A percentile compares a stretch with the other conserved stretches of the same genome.
Conservation (phyloP, 2,113 vertebrate genomes). For the Cynocephalus volans region DNA sequence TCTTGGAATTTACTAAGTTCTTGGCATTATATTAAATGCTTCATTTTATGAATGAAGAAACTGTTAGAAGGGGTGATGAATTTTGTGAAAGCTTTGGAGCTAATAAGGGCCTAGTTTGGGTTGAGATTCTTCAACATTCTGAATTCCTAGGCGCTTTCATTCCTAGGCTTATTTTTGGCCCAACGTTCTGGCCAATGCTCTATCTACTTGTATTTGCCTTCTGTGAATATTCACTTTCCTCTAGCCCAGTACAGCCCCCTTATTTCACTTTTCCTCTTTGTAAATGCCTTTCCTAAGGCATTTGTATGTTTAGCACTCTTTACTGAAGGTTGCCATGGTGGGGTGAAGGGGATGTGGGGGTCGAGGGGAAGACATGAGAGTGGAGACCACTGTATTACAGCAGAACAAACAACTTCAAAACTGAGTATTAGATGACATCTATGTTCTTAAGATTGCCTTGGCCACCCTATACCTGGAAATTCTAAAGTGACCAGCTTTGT, state of each 20-base stretch:
- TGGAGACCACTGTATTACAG: not conserved
- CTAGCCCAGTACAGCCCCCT: rapidly evolving
- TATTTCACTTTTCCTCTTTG: not conserved
- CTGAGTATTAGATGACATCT: not conserved
- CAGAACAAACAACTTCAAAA: not conserved
- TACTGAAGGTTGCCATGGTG: not conserved
- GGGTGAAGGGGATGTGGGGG: no score
- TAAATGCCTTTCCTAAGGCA: not conserved
- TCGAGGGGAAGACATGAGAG: not conserved
- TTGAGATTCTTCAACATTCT: not conserved
- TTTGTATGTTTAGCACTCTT: not conserved
- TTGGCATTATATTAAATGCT: not conserved
- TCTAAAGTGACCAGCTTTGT: not conserved
- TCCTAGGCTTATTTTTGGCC: not conserved
- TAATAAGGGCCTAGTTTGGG: not conserved
- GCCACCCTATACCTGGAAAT: not conserved
- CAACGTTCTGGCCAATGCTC: not conserved
- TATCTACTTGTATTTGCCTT: not conserved
- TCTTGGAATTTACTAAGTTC: not conserved
- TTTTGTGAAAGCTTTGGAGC: not conserved
- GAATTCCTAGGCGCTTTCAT: not conserved
- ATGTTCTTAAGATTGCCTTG: not conserved
- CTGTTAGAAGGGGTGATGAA: not conserved
- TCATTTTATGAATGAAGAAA: not conserved
- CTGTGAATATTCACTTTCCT: not conserved